A percentile compares a stretch with the other conserved stretches of the same genome.
phyloP scores from a whole-genome alignment of 2,113 vertebrate genomes.

The Saccopteryx bilineata region DNA sequence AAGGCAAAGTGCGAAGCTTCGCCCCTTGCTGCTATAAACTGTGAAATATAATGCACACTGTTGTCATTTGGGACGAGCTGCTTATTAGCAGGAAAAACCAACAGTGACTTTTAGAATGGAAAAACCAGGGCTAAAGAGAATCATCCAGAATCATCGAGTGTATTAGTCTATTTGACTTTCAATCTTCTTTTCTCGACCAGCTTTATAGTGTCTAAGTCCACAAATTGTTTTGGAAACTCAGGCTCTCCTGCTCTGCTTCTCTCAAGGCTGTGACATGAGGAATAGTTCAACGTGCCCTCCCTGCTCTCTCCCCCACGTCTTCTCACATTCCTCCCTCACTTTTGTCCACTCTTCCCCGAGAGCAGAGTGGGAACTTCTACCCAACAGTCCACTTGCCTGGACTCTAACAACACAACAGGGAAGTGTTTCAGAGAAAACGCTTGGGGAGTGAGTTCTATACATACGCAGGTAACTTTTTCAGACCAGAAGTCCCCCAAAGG shows the following conservation, averaged over 20 bases:
- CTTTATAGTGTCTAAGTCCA: not conserved
- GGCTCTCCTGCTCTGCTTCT: not conserved
- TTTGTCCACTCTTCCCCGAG: not conserved
- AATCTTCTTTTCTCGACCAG: slow-evolving; percentile 15
- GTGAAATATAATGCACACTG: not conserved
- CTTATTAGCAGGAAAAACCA: not conserved
- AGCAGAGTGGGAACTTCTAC: not conserved
- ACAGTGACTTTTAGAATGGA: not conserved
- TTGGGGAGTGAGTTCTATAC: not conserved
- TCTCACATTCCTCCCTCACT: not conserved
- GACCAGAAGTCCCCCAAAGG: not conserved
- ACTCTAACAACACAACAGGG: not conserved
- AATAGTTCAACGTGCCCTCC: not conserved
- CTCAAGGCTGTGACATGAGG: not conserved
- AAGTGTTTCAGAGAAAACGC: not conserved
- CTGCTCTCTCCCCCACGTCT: not conserved
- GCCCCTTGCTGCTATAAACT: not conserved
- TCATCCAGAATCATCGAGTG: not conserved
- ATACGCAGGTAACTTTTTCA: not conserved
- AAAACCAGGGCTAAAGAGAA: slow-evolving; percentile 31
- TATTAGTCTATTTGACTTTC: slow-evolving; percentile 32
- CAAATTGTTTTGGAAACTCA: slow-evolving; percentile 21
- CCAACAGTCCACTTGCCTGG: not conserved
- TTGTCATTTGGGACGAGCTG: not conserved
- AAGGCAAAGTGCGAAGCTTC: slow-evolving; percentile 3